Evolutionary conservation across 2,888 invertebrate genomes (phyloP), one percentile per base, ranked within the genome.

Genomic region (Tanypteryx hageni): DNA sequence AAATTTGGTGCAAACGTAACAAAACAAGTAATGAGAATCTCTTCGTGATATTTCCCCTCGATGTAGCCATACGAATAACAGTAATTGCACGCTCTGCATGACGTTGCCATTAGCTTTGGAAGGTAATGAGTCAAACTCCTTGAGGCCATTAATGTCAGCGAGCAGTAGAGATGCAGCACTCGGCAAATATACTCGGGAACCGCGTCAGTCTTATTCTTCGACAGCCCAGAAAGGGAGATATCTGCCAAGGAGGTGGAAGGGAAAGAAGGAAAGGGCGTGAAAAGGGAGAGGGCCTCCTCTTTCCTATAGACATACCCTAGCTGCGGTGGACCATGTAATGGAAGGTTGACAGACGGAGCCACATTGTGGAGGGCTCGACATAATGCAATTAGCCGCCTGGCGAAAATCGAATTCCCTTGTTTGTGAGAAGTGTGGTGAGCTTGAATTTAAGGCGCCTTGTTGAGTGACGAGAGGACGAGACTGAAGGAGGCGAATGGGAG

Each of bases 331-430:
- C 68, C 68, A 68, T 68, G 68, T 68, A 76, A 27, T 76, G 76
- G 76, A 27, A 27, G 76, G 76, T 76, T 22, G 76, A 76, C 22
- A 76, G 76, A 76, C 76, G 27, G 76, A 27, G 27, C 76, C 22
- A 27, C 22, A 27, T 10, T 76, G 76, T 27, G 22, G 22, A 76
- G 22, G 76, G 76, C 76, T 76, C 76, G 76, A 76, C 76, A 27
- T 76, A 76, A 76, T 76, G 27, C 76, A 76, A 76, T 76, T 76
- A 76, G 76, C 27, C 27, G 76, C 76, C 76, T 27, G 18, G 27
- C 76, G 76, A 76, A 76, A 76, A 76, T 76, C 76, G 76, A 76
- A 76, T 76, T 27, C 76, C 18, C 22, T 27, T 76, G 76, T 76
- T 76, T 76, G 76, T 27, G n/a, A 68, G 68, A 8, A 22, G 68